A percentile compares a stretch with the other conserved stretches of the same genome.
Conservation (phyloP, 2,113 vertebrate genomes). For the Cairina moschata region DNA sequence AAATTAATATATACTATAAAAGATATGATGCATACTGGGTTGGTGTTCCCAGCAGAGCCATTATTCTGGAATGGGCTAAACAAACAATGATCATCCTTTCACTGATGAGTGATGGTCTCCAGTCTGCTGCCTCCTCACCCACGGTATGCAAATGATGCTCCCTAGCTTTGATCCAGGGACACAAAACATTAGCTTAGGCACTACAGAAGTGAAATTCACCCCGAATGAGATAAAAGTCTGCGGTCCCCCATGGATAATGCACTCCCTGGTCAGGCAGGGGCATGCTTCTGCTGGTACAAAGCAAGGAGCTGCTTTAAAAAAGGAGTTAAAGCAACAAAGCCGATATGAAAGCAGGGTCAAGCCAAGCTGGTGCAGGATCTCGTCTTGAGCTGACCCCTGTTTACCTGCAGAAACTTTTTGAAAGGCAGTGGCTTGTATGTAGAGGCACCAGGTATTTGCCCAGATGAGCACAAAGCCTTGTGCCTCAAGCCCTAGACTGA, state of each 20-base stretch:
- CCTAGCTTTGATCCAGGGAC: neutral
- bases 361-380: neutral
- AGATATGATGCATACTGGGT: conserved; percentile 39
- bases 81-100: conserved; percentile 36
- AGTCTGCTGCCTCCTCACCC: conserved; percentile 35
- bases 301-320: neutral
- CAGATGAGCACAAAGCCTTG: neutral
- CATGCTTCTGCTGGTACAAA: neutral
- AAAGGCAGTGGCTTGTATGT: neutral
- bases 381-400: neutral
- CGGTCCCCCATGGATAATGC: neutral
- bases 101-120: conserved; percentile 42
- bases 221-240: neutral
- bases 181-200: neutral
- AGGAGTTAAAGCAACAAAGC: neutral
- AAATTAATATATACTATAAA: conserved; percentile 47
- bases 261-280: neutral
- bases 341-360: neutral
- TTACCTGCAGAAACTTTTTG: accelerated
- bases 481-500: neutral
- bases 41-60: conserved; percentile 30
- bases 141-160: conserved; percentile 13
- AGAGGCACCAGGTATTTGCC: neutral
- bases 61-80: conserved; percentile 55
- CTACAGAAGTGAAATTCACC: neutral